These are phyloP conservation scores for Amphiprion ocellaris DNA, from an alignment of 2,113 vertebrate species.

Conservation along the genomic window DNA sequence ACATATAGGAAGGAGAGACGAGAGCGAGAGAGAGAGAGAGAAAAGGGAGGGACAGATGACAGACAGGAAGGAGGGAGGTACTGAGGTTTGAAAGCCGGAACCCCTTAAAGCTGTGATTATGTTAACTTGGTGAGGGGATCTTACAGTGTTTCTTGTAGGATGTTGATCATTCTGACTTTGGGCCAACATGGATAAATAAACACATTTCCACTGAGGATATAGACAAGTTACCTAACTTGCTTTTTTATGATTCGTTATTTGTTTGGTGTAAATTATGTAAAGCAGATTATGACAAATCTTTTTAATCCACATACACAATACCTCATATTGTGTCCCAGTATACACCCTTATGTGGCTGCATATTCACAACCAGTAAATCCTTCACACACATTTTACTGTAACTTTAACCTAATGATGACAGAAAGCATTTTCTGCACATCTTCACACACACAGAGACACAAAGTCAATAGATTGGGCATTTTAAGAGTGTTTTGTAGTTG, in stretches of 20 bases:
- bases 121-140: too few species aligned
- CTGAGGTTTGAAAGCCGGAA: too few species aligned
- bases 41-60: too few species aligned
- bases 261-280: background rate
- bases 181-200: background rate
- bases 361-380: background rate
- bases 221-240: background rate
- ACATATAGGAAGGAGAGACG: too few species aligned
- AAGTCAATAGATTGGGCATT: constrained; percentile 19
- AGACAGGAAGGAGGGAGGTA: too few species aligned
- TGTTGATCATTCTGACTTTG: background rate
- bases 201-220: background rate
- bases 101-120: too few species aligned
- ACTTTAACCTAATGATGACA: background rate
- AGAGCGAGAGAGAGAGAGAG: too few species aligned
- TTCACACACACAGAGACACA: constrained; percentile 8
- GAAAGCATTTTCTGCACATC: background rate
- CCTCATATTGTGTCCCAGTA: background rate
- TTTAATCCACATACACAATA: constrained; percentile 15
- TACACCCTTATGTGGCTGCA: constrained; percentile 15
- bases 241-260: constrained; percentile 20
- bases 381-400: background rate
- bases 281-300: constrained; percentile 14
- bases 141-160: too few species aligned
- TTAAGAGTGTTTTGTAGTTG: background rate